Conservation (phyloP, 2,797 vertebrate species). For the Coregonus ussuriensis region DNA sequence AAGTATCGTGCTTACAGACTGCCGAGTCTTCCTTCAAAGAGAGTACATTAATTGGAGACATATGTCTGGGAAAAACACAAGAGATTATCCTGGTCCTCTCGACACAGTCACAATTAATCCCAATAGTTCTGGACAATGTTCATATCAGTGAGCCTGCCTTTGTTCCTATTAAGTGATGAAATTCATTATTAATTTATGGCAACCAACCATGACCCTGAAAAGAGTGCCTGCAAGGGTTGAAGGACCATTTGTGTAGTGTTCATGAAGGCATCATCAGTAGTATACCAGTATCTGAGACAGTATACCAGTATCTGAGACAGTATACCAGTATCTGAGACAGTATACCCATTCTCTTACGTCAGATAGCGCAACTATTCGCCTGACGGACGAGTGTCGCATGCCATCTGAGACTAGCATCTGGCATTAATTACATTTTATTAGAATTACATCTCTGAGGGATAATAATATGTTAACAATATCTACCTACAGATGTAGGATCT, state of each 20-base stretch:
- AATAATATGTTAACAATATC: no score
- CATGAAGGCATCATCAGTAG: conserved; percentile 11
- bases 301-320: not conserved
- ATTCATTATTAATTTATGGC: conserved; percentile 64
- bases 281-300: not conserved
- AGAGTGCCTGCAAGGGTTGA: conserved; percentile 30
- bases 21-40: conserved; percentile 63
- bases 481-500: no score
- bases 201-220: conserved; percentile 47
- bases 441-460: no score
- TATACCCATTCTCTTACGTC: no score
- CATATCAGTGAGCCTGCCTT: conserved; percentile 42
- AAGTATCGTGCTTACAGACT: conserved; percentile 51
- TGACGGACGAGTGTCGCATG: no score
- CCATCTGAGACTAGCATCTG: no score
- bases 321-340: no score
- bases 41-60: conserved; percentile 70
- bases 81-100: conserved; percentile 58
- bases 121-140: conserved; percentile 54
- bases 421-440: no score
- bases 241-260: conserved; percentile 18
- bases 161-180: conserved; percentile 65
- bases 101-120: conserved; percentile 58
- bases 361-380: no score
- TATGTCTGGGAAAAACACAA: conserved; percentile 64